Evolutionary conservation across 2,888 invertebrate genomes (phyloP), one percentile per base, ranked within the genome.

Genomic region (Choreutis nemorana): DNA sequence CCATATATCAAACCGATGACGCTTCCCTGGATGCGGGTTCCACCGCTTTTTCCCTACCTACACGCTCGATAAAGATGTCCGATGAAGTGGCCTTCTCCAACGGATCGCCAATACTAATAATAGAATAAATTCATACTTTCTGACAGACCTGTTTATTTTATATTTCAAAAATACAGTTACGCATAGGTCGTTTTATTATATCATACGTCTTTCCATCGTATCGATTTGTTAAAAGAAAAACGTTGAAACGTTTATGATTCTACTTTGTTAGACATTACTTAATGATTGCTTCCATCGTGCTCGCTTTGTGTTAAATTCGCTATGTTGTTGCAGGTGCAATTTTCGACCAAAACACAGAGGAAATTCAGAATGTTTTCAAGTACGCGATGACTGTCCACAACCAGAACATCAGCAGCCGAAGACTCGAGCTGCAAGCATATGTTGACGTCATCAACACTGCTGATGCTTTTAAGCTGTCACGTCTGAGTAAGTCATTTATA

Each of bases 391-490:
- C 87, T 27, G 87, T 87, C 48, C 92, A 94, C 64, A 92, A 92
- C 59, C 87, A 91, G 57, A 93, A 93, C 56, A 62, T 72, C 23
- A 86, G 90, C 37, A 87, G 87, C 35, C 85, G 85, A 30, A 83
- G 91, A 23, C 88, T 94, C 55, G 94, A 94, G 60, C 81, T 94
- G 29, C 90, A 91, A 61, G 92, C 92, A 5, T 93, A 88, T 55
- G 92, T 93, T 26, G 93, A 94, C 59, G 90, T 94, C 53, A 94
- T 95, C 66, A 91, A 94, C 64, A 94, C 94, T 7, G 93, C 93
- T 12, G 94, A 95, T 63, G 93, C 94, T 36, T 95, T 93, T 80
- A 94, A 94, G 64, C 82, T 95, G 35, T 94, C 94, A 24, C 84
- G 93, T 51, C 82, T 94, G 41, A 92, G 95, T 95, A 77, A 89